phyloP scores from a whole-genome alignment of 2,113 vertebrate species.

The Hemiprocne comata region DNA sequence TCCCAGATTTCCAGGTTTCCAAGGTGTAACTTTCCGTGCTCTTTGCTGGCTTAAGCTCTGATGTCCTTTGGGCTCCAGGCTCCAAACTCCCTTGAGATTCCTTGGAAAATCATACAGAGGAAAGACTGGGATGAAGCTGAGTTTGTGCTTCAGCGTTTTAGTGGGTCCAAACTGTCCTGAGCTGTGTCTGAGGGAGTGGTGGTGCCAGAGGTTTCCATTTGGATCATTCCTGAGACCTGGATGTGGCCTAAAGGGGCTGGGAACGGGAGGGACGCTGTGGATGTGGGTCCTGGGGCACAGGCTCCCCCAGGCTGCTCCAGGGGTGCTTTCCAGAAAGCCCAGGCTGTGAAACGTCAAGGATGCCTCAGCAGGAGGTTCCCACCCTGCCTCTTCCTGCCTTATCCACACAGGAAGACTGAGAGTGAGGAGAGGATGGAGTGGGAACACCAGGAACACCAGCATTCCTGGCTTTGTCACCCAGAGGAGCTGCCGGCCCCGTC shows the following conservation, averaged over 20 bases:
- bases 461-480: not conserved
- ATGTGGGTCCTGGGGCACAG: no score
- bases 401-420: not conserved
- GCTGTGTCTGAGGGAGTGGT: not conserved
- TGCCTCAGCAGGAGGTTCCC: not conserved
- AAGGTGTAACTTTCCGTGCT: no score
- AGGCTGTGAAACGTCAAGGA: not conserved
- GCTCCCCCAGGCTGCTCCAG: not conserved
- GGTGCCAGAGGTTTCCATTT: not conserved
- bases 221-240: not conserved
- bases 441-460: no score
- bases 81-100: not conserved
- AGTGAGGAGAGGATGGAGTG: not conserved
- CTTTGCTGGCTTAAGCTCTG: no score
- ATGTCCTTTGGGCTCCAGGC: no score
- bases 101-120: not conserved
- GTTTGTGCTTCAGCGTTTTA: not conserved
- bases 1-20: no score
- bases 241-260: not conserved
- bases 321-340: not conserved
- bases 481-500: not conserved
- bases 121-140: not conserved
- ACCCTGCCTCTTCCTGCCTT: not conserved
- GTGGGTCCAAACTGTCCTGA: not conserved
- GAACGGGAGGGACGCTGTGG: no score